These are phyloP conservation scores for Oophaga pumilio DNA, from an alignment of 2,113 vertebrate species.

Conservation along the genomic window DNA sequence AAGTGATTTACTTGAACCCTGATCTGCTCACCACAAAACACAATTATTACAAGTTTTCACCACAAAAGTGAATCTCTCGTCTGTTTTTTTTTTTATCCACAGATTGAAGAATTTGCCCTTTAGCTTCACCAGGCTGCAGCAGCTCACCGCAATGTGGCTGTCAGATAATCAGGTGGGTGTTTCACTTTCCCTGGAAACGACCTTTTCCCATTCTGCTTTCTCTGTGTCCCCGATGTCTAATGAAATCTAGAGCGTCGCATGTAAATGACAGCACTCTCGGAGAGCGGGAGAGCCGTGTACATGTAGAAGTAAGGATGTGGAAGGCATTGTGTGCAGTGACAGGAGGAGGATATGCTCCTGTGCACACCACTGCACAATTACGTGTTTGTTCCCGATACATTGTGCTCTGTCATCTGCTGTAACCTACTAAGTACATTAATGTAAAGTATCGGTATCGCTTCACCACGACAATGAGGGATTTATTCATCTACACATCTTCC, in stretches of 20 bases:
- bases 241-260: neutral
- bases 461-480: neutral
- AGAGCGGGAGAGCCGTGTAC: neutral
- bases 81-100: conserved; percentile 59
- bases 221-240: neutral
- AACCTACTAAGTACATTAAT: neutral
- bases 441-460: neutral
- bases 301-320: neutral
- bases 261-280: neutral
- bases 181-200: neutral
- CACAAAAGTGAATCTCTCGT: neutral
- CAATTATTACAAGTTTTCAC: neutral
- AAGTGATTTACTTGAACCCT: neutral
- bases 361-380: neutral
- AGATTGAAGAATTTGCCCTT: conserved; percentile 95
- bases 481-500: neutral
- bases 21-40: conserved; percentile 45
- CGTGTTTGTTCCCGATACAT: neutral
- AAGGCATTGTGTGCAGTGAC: conserved; percentile 4
- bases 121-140: conserved; percentile 92
- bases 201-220: conserved; percentile 17
- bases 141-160: conserved; percentile 97
- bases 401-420: neutral
- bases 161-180: conserved; percentile 94
- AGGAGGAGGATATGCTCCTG: neutral